These are phyloP conservation scores for Sesia apiformis DNA, from an alignment of 2,888 invertebrate species.

Conservation along the genomic window DNA sequence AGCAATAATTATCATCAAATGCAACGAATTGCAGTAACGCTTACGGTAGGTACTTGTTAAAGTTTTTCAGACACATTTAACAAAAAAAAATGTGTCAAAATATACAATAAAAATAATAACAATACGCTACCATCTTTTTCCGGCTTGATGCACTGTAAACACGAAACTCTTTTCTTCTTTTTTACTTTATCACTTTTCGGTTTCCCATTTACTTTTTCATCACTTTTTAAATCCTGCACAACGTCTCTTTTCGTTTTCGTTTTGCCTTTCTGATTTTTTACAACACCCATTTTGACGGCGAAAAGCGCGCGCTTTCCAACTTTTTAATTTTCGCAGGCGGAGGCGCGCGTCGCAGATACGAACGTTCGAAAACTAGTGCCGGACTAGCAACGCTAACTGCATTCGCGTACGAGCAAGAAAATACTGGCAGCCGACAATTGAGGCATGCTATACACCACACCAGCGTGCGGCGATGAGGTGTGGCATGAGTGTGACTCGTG, in stretches of 20 bases:
- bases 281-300: conserved; percentile 55
- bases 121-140: conserved; percentile 48
- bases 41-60: too few relatives aligned
- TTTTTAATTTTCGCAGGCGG: conserved; percentile 25
- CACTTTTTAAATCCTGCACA: conserved; percentile 16
- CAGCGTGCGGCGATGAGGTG: conserved; percentile 32
- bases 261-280: conserved; percentile 55
- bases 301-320: conserved; percentile 22
- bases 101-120: neutral
- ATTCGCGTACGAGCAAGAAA: conserved; percentile 55
- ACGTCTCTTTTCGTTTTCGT: conserved; percentile 27
- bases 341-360: conserved; percentile 4
- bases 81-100: too few relatives aligned
- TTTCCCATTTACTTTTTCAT: conserved; percentile 41
- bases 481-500: conserved; percentile 17
- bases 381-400: conserved; percentile 68
- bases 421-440: conserved; percentile 44
- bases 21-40: neutral
- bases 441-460: conserved; percentile 31
- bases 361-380: conserved; percentile 66
- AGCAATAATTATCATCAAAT: neutral
- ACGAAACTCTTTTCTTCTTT: conserved; percentile 68
- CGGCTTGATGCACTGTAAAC: conserved; percentile 69
- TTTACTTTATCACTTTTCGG: conserved; percentile 59
- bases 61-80: too few relatives aligned